Evolutionary conservation across 2,113 vertebrate genomes (phyloP).

Genomic region (Typhlomys cinereus): DNA sequence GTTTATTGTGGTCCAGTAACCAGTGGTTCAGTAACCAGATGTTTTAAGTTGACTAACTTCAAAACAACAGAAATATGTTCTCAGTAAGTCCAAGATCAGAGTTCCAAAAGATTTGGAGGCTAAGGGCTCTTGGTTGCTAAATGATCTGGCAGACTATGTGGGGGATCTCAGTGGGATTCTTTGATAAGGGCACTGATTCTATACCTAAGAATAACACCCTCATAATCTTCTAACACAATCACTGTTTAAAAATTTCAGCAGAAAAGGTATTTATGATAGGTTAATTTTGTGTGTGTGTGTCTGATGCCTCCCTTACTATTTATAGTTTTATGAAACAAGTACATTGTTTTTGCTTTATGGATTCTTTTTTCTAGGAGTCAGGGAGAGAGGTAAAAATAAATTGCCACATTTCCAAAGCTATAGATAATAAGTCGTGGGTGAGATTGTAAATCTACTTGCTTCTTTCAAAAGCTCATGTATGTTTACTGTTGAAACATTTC

Average conservation of each 20-base stretch:
- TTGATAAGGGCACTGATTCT: not conserved
- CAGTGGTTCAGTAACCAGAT: not conserved
- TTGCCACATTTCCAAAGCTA: not conserved
- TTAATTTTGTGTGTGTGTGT: not conserved
- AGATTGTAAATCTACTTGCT: not conserved
- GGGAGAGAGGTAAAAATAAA: not conserved
- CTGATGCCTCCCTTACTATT: not conserved
- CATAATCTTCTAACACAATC: not conserved
- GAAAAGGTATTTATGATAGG: no score
- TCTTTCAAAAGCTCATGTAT: not conserved
- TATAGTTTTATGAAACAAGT: not conserved
- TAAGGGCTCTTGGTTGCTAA: not conserved
- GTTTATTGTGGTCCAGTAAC: not conserved
- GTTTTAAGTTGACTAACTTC: not conserved
- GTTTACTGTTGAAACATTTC: not conserved
- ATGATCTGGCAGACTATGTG: not conserved
- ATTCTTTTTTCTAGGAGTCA: not conserved
- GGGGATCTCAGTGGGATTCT: not conserved
- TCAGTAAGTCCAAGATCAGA: no score
- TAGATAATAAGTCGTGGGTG: not conserved
- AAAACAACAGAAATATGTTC: not conserved
- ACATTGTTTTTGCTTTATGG: not conserved
- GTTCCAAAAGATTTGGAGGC: not conserved
- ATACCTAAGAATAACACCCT: no score
- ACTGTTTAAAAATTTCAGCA: no score